A percentile compares a stretch with the other conserved stretches of the same genome.
Conservation (phyloP, 2,888 invertebrate species). For the Ectobius pallidus region DNA sequence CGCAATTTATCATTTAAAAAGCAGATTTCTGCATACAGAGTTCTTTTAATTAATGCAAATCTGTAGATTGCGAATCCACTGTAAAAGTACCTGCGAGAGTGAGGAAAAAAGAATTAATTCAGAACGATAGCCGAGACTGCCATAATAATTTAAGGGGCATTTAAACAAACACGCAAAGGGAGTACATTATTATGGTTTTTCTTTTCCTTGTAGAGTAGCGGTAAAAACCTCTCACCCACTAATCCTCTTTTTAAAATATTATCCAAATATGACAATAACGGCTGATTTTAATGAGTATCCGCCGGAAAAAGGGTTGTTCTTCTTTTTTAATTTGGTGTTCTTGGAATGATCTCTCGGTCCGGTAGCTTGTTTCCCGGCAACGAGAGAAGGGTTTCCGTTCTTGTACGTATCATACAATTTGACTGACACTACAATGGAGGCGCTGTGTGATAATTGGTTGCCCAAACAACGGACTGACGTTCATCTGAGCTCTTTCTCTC, state of each 20-base stretch:
- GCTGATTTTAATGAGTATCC: constrained; percentile 4
- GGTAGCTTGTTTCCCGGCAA: constrained; percentile 12
- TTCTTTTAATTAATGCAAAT: too few species aligned
- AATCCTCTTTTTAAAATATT: neutral
- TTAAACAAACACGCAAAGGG: too few species aligned
- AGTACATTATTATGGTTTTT: too few species aligned
- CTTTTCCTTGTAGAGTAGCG: neutral
- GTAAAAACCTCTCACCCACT: neutral
- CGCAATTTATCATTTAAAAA: too few species aligned
- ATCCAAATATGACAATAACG: constrained; percentile 16
- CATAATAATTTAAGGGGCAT: too few species aligned
- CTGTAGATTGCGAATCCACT: too few species aligned
- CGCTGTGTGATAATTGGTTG: constrained; percentile 35
- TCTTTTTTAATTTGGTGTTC: neutral
- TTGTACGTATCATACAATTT: constrained; percentile 10
- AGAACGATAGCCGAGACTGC: too few species aligned
- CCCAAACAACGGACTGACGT: constrained; percentile 28
- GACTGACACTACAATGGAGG: constrained; percentile 24
- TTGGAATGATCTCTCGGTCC: constrained; percentile 15
- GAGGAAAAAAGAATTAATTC: too few species aligned
- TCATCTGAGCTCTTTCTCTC: neutral
- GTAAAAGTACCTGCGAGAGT: too few species aligned
- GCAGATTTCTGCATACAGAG: too few species aligned
- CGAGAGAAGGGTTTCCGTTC: neutral
- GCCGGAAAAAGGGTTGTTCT: neutral